Evolutionary conservation across 2,797 vertebrate genomes (phyloP).

Genomic region (Euthynnus affinis): DNA sequence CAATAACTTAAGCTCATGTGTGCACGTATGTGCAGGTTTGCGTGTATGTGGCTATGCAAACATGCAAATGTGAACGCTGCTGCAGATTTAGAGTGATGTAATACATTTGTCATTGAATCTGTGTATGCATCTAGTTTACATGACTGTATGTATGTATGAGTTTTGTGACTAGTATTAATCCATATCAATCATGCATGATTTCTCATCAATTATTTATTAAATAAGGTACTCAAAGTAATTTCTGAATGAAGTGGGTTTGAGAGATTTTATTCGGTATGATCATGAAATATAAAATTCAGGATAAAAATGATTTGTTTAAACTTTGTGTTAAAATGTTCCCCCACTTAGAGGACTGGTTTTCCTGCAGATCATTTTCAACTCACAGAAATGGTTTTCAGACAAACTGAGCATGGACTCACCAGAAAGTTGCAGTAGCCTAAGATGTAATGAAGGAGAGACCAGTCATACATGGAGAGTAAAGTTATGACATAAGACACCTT

Average conservation of each 20-base stretch:
- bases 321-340: background rate
- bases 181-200: background rate
- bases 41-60: background rate
- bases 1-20: background rate
- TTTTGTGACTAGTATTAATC: background rate
- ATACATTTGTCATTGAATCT: background rate
- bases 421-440: background rate
- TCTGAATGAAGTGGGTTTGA: background rate
- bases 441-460: background rate
- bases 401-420: background rate
- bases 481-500: constrained; percentile 4
- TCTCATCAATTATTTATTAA: background rate
- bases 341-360: background rate
- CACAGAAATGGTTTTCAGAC: background rate
- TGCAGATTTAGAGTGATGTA: background rate
- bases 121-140: background rate
- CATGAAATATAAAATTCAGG: background rate
- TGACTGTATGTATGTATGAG: background rate
- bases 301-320: background rate
- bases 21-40: background rate
- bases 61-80: background rate
- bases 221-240: background rate
- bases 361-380: background rate
- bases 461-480: background rate
- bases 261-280: background rate